Evolutionary conservation across 2,797 vertebrate genomes (phyloP), one percentile per base, ranked within the genome.

Genomic region (Monodelphis domestica): DNA sequence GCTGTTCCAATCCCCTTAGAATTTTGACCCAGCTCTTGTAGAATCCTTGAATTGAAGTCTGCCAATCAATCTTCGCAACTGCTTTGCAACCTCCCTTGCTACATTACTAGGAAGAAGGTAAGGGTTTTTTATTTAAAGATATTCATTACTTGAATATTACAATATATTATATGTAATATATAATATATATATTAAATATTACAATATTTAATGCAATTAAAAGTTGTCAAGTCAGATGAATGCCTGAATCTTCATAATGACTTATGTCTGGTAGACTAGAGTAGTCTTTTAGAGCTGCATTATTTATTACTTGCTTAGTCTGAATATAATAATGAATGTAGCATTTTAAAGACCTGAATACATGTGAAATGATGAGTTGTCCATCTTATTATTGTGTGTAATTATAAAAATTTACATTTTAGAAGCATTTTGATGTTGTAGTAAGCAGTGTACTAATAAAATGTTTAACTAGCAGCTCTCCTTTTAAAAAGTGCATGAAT

Each of bases 161-260:
- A n/a, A n/a, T n/a, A n/a, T n/a, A n/a, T n/a, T n/a, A n/a, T n/a
- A n/a, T n/a, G n/a, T n/a, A n/a, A n/a, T n/a, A n/a, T n/a, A n/a
- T n/a, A n/a, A n/a, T n/a, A n/a, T n/a, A n/a, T n/a, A n/a, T n/a
- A n/a, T n/a, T n/a, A n/a, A n/a, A n/a, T n/a, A n/a, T n/a, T n/a
- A n/a, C n/a, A n/a, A n/a, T n/a, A n/a, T n/a, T n/a, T n/a, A n/a
- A n/a, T n/a, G 93, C 95, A 50, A 0, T 97, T 96, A 95, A 88
- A 94, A 63, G 53, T 92, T 97, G 96, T 92, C 96, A 96, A 95
- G n/a, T n/a, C n/a, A 70, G n/a, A 78, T 78, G 0, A 78, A 38
- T 45, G 45, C n/a, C 6, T 97, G 95, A 96, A 91, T 93, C 94
- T 89, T 89, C 97, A 96, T 95, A 96, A 95, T 94, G 96, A 96